Base-by-base conservation (phyloP, 1,140 invertebrate species). In the Solenopsis invicta region DNA sequence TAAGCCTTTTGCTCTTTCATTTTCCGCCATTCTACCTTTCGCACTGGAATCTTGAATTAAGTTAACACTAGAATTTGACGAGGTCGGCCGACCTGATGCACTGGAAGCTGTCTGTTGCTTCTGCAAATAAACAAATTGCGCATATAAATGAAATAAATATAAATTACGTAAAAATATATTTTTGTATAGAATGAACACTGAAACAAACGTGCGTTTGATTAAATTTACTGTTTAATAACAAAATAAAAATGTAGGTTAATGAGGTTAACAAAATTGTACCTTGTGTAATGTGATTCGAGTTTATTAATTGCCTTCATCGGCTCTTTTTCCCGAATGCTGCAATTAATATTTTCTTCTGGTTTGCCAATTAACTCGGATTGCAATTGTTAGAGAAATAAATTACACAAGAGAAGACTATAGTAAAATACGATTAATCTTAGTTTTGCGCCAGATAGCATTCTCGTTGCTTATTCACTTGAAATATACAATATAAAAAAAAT, bases 21-120 rank as follows among this genome's bases (percentile, higher is more conserved):
- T 94, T 9, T 89, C 89, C 62, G 92, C 41, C 92, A 93, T 93
- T 91, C 67, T 92, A 56, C 52, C 37, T 88, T 89, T 93, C 6
- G 64, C 21, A 61, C 18, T 75, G 48, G 88, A 85, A 75, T 45
- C 48, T 75, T 86, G 87, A 61, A 76, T 76, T 21, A 88, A 62
- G 24, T 76, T 88, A 24, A 50, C 71, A 74, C 72, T 91, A 12
- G 91, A 89, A n/a, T 54, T 81, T 29, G 90, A 88, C 6, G 91
- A 90, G 8, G 78, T 67, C 4, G 93, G 85, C 37, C 92, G 88
- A 13, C 64, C 50, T 6, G 90, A 69, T 18, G 72, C 52, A 12
- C 90, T 66, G 21, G 89, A 41, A 75, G 80, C 61, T 72, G 66
- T 66, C 52, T 86, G 87, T 41, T 85, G 75, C 48, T 91, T 94